phyloP scores from a whole-genome alignment of 1,140 invertebrate genomes.

The Mya arenaria region DNA sequence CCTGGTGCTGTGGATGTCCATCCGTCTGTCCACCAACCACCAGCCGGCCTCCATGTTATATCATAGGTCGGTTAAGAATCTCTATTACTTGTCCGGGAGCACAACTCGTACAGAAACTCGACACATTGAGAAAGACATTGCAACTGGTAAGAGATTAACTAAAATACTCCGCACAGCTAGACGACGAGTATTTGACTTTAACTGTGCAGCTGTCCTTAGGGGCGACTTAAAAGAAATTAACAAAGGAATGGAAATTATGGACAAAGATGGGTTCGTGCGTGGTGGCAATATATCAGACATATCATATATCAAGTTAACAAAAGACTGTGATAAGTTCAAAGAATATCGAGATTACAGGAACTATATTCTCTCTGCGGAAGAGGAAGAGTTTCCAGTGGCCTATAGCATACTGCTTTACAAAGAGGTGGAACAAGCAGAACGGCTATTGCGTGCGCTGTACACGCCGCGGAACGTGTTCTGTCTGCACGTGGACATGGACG shows the following conservation, averaged over 20 bases:
- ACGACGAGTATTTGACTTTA: slow-evolving; percentile 18
- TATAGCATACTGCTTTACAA: slow-evolving; percentile 74
- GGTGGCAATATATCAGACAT: slow-evolving; percentile 6
- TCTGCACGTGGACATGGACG: slow-evolving; percentile 76
- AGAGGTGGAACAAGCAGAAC: slow-evolving; percentile 75
- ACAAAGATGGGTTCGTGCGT: background rate
- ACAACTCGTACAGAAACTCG: too few species aligned
- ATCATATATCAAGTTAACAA: slow-evolving; percentile 40
- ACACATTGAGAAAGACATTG: too few species aligned
- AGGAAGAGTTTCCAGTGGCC: slow-evolving; percentile 42
- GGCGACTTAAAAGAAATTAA: slow-evolving; percentile 18
- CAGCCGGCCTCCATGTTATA: too few species aligned
- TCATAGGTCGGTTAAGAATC: too few species aligned
- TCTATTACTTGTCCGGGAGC: too few species aligned
- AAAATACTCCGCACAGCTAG: too few species aligned
- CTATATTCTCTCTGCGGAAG: slow-evolving; percentile 13
- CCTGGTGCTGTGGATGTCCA: too few species aligned
- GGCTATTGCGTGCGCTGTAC: slow-evolving; percentile 75
- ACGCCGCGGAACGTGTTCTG: slow-evolving; percentile 77
- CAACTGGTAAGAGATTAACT: too few species aligned
- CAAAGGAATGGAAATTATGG: slow-evolving; percentile 20
- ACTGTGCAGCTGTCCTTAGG: slow-evolving; percentile 32
- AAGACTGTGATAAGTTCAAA: slow-evolving; percentile 42
- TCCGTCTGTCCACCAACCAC: too few species aligned
- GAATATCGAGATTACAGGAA: background rate